Evolutionary conservation across 2,113 vertebrate genomes (phyloP).

Genomic region (Stegastes partitus): DNA sequence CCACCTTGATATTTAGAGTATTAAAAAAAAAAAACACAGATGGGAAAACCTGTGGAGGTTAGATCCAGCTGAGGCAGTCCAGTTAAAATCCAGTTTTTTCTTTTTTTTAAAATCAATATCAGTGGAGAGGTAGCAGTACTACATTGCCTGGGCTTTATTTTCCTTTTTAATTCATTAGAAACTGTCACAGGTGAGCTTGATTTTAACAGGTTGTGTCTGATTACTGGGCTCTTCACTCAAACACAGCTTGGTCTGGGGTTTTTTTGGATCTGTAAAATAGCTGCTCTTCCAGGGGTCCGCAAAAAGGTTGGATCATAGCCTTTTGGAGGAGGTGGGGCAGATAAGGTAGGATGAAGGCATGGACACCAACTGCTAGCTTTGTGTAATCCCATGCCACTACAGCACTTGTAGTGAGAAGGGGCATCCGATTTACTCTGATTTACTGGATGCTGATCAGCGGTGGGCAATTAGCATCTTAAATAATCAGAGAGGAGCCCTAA

Average conservation of each 20-base stretch:
- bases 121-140: background rate
- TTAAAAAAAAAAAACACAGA: background rate
- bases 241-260: background rate
- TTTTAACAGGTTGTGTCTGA: background rate
- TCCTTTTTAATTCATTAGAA: background rate
- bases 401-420: conserved; percentile 8
- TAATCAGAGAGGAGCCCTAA: conserved; percentile 34
- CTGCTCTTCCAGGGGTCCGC: background rate
- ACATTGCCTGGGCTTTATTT: background rate
- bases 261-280: background rate
- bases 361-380: conserved; percentile 23
- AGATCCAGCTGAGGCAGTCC: background rate
- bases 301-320: conserved; percentile 28
- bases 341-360: conserved; percentile 6
- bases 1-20: conserved; percentile 12
- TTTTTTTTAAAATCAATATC: background rate
- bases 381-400: conserved; percentile 24
- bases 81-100: background rate
- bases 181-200: conserved; percentile 13
- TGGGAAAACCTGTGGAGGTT: conserved; percentile 1
- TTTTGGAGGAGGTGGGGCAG: background rate
- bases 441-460: conserved; percentile 37
- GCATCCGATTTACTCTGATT: conserved; percentile 29
- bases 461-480: conserved; percentile 26
- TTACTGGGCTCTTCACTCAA: conserved; percentile 11